Evolutionary conservation across 2,113 vertebrate genomes (phyloP).

Genomic region (Edolisoma coerulescens): DNA sequence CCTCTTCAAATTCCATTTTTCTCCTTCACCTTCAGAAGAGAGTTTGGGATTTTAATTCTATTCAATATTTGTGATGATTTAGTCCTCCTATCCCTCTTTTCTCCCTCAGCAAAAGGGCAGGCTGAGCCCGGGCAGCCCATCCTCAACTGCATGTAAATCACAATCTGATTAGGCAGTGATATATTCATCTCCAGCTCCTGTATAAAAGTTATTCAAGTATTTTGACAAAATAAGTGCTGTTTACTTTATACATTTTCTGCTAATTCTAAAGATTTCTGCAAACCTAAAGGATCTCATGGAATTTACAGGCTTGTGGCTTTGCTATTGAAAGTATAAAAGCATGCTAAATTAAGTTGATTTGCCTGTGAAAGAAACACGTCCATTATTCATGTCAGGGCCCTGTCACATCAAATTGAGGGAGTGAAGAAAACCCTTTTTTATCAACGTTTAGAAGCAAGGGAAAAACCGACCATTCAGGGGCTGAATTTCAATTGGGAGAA

Average conservation of each 20-base stretch:
- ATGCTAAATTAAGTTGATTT: constrained; percentile 99
- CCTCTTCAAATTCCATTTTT: neutral
- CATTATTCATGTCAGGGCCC: constrained; percentile 99
- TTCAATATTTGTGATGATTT: neutral
- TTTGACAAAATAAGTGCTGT: constrained; percentile 81
- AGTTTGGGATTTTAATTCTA: neutral
- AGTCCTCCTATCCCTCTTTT: neutral
- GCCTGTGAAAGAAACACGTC: constrained; percentile 97
- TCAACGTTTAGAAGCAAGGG: constrained; percentile 92
- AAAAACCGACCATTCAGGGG: constrained; percentile 90
- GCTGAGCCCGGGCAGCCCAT: constrained; percentile 36
- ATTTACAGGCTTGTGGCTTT: constrained; percentile 93
- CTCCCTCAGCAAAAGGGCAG: neutral
- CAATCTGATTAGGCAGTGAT: constrained; percentile 78
- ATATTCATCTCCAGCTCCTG: constrained; percentile 75
- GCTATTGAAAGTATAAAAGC: constrained; percentile 91
- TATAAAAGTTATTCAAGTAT: constrained; percentile 80
- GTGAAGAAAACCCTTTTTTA: constrained; percentile 96
- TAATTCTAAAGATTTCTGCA: constrained; percentile 89
- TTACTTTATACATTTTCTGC: constrained; percentile 82
- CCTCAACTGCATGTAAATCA: constrained; percentile 74
- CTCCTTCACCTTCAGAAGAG: neutral
- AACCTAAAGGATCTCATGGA: constrained; percentile 92
- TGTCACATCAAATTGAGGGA: constrained; percentile 99
- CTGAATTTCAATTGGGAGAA: constrained; percentile 94